These are phyloP conservation scores for Neolamprologus multifasciatus DNA, from an alignment of 2,797 vertebrate species.

Conservation along the genomic window DNA sequence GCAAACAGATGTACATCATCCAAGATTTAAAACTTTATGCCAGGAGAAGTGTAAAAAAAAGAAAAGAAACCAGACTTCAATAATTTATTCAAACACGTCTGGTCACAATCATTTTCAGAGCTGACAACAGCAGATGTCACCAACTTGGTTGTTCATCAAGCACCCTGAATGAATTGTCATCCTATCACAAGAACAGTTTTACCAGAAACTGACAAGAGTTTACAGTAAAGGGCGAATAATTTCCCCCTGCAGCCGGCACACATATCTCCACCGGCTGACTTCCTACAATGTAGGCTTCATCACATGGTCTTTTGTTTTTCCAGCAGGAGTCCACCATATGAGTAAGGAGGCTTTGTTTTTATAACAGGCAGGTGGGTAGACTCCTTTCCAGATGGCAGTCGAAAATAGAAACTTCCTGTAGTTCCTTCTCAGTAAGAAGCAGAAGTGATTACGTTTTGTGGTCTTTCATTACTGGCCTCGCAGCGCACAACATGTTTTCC, in stretches of 20 bases:
- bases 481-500: conserved; percentile 8
- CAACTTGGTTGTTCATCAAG: conserved; percentile 42
- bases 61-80: conserved; percentile 47
- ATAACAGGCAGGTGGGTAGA: conserved; percentile 69
- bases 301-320: conserved; percentile 38
- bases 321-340: conserved; percentile 31
- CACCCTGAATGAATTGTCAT: conserved; percentile 29
- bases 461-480: conserved; percentile 38
- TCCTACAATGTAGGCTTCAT: conserved; percentile 11
- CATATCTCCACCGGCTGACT: background rate
- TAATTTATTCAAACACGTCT: conserved; percentile 63
- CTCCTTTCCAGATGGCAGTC: conserved; percentile 55
- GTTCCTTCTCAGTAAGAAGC: conserved; percentile 46
- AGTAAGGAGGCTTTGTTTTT: conserved; percentile 60
- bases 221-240: conserved; percentile 3
- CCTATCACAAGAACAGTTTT: conserved; percentile 5
- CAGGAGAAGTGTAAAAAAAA: conserved; percentile 55
- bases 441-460: conserved; percentile 37
- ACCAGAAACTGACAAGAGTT: background rate
- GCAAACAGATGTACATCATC: conserved; percentile 73
- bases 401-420: conserved; percentile 65
- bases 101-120: conserved; percentile 51
- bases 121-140: conserved; percentile 65
- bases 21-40: conserved; percentile 72
- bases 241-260: background rate